Conservation (phyloP, 2,113 vertebrate genomes). For the Corvus moneduloides region DNA sequence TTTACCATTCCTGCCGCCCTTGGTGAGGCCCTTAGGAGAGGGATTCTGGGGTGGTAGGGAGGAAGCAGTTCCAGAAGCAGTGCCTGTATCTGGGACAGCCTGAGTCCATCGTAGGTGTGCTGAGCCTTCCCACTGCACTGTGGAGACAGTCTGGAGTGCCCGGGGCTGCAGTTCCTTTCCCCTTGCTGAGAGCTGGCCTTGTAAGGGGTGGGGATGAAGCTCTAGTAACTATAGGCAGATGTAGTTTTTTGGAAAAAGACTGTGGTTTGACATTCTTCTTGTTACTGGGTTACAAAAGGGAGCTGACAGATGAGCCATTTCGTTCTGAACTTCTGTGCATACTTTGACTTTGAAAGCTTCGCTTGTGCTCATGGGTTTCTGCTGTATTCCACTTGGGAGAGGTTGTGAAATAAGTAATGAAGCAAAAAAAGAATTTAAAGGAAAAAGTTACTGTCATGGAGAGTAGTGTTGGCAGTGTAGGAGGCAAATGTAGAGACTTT, state of each 20-base stretch:
- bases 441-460: not conserved
- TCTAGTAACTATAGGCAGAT: not conserved
- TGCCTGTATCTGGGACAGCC: not conserved
- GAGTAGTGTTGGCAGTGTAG: not conserved
- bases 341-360: not conserved
- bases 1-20: not conserved
- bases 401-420: not conserved
- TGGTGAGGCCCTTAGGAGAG: accelerated
- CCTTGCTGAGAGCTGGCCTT: not conserved
- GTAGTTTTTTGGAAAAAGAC: not conserved
- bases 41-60: not conserved
- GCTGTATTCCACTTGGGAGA: not conserved
- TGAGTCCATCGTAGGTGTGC: accelerated
- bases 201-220: not conserved
- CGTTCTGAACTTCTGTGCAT: not conserved
- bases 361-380: not conserved
- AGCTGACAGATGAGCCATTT: not conserved
- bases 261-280: not conserved
- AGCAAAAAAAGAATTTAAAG: not conserved
- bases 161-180: accelerated
- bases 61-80: not conserved
- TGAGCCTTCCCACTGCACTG: not conserved
- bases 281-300: not conserved
- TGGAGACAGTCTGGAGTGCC: not conserved
- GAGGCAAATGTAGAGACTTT: not conserved